These are phyloP conservation scores for Sprattus sprattus DNA, from an alignment of 2,113 vertebrate genomes.

Conservation along the genomic window DNA sequence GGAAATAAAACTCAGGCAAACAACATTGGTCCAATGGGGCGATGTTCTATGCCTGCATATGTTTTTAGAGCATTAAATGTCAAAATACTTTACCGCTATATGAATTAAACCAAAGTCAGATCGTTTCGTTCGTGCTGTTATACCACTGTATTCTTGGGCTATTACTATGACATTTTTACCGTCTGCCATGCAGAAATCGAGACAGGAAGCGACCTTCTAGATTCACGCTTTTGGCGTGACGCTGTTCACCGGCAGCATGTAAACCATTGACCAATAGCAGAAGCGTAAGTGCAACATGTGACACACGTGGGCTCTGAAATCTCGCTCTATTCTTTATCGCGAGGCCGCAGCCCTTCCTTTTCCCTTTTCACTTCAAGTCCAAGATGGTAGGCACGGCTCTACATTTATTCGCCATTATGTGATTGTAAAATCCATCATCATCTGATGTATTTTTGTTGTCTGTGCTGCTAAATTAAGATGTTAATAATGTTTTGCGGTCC, in stretches of 20 bases:
- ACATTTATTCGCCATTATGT: conserved; percentile 14
- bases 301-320: conserved; percentile 48
- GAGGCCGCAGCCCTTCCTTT: conserved; percentile 69
- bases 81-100: too few relatives aligned
- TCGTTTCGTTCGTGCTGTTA: too few relatives aligned
- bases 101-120: too few relatives aligned
- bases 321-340: conserved; percentile 66
- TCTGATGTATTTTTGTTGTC: conserved; percentile 45
- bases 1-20: too few relatives aligned
- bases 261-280: conserved; percentile 29
- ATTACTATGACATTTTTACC: too few relatives aligned
- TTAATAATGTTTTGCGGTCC: neutral
- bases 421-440: conserved; percentile 60
- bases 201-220: too few relatives aligned
- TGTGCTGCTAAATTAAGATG: neutral
- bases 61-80: too few relatives aligned
- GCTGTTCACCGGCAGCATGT: neutral
- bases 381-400: conserved; percentile 75
- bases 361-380: conserved; percentile 74
- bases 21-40: too few relatives aligned
- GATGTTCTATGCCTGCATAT: too few relatives aligned
- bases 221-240: neutral
- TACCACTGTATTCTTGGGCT: too few relatives aligned
- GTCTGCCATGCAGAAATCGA: neutral
- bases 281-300: neutral